These are phyloP conservation scores for Pygathrix nemaeus DNA, from an alignment of 2,113 vertebrate species.

Conservation along the genomic window DNA sequence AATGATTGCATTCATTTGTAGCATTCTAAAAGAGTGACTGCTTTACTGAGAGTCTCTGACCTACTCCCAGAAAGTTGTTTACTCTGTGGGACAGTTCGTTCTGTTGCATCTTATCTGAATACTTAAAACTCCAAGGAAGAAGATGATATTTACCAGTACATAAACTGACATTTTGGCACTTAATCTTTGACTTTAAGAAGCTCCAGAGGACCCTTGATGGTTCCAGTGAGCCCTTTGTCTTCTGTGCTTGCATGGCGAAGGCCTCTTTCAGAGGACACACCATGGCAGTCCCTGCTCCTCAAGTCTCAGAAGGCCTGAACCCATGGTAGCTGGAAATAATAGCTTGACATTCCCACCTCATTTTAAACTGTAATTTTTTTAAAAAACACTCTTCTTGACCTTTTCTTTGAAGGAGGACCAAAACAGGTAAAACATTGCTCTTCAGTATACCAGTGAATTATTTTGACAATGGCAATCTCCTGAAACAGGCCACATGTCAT, in stretches of 20 bases:
- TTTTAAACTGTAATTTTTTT: background rate
- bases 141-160: background rate
- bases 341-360: background rate
- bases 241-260: background rate
- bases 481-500: background rate
- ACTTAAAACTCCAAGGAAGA: background rate
- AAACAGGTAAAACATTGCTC: background rate
- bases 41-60: background rate
- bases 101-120: background rate
- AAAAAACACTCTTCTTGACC: background rate
- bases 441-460: background rate
- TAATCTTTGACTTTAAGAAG: conserved; percentile 32
- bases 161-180: conserved; percentile 13
- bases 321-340: background rate
- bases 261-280: fast-evolving
- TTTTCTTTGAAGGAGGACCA: background rate
- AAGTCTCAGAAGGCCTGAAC: background rate
- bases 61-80: background rate
- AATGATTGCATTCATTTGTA: background rate
- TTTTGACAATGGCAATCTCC: conserved; percentile 9
- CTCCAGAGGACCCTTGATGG: background rate
- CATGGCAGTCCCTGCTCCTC: background rate
- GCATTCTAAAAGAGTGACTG: background rate
- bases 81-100: background rate
- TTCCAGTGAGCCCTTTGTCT: background rate